Conservation (phyloP, 2,113 vertebrate genomes). For the Daphoenositta chrysoptera region DNA sequence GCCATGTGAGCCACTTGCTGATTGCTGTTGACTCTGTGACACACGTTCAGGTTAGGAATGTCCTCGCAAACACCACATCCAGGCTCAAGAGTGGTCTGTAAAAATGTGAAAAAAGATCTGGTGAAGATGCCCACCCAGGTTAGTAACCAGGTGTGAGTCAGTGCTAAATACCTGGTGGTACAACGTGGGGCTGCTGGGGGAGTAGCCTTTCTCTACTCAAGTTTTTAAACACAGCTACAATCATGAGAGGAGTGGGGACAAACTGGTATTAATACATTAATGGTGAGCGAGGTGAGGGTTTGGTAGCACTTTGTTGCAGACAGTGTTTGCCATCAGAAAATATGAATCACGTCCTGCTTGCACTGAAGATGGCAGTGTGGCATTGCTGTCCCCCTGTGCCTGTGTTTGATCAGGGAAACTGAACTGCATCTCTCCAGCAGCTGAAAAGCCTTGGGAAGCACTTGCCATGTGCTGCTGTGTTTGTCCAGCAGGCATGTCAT, state of each 20-base stretch:
- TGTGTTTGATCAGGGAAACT: background rate
- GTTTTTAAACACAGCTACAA: background rate
- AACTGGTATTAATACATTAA: background rate
- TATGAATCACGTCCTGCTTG: background rate
- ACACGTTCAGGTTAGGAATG: background rate
- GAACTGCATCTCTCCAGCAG: background rate
- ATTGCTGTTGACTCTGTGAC: background rate
- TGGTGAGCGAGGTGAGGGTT: background rate
- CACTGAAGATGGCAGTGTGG: background rate
- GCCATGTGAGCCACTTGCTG: background rate
- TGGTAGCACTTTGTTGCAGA: background rate
- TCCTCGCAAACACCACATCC: background rate
- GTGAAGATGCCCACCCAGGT: background rate
- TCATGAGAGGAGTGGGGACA: background rate
- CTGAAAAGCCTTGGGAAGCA: background rate
- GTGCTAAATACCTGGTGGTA: background rate
- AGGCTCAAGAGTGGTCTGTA: rapidly evolving
- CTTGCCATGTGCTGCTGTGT: background rate
- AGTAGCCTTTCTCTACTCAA: background rate
- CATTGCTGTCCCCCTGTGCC: background rate
- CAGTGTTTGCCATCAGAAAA: background rate
- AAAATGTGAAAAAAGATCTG: background rate
- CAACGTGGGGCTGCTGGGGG: background rate
- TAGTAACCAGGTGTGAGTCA: background rate
- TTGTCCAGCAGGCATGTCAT: background rate